Conservation (phyloP, 2,113 vertebrate species). For the Podarcis muralis region DNA sequence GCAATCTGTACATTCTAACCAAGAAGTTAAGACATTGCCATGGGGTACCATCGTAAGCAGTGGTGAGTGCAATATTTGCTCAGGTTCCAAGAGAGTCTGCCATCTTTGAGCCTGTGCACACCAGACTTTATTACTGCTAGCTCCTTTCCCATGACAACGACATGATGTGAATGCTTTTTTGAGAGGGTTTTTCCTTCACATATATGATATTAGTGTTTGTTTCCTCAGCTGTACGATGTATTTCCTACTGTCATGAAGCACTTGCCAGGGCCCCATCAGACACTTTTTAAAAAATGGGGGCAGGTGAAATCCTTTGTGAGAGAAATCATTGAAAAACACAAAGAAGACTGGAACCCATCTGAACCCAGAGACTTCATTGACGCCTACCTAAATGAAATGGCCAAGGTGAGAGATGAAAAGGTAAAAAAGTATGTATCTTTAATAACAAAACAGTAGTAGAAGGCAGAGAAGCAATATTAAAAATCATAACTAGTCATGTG, state of each 20-base stretch:
- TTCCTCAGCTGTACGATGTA: conserved; percentile 72
- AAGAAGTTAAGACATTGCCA: no score
- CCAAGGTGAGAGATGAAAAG: conserved; percentile 71
- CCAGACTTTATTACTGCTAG: no score
- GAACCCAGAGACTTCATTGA: conserved; percentile 83
- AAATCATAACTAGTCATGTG: background rate
- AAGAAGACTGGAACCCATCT: conserved; percentile 70
- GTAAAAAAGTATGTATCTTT: no score
- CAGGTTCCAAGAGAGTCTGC: no score
- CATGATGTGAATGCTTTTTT: no score
- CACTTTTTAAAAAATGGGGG: conserved; percentile 40
- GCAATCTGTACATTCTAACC: no score
- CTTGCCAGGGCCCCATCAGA: conserved; percentile 79
- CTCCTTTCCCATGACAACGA: no score
- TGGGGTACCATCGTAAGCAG: background rate
- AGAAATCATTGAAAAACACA: conserved; percentile 73
- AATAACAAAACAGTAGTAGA: no score
- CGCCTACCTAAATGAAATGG: conserved; percentile 81
- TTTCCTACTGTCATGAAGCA: conserved; percentile 74
- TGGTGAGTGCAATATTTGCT: background rate
- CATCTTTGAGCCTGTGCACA: background rate
- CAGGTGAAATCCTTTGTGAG: conserved; percentile 56
- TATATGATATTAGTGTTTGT: background rate
- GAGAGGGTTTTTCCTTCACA: background rate
- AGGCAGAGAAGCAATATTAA: no score